Conservation (phyloP, 2,888 invertebrate genomes). For the Oxycera nigricornis region DNA sequence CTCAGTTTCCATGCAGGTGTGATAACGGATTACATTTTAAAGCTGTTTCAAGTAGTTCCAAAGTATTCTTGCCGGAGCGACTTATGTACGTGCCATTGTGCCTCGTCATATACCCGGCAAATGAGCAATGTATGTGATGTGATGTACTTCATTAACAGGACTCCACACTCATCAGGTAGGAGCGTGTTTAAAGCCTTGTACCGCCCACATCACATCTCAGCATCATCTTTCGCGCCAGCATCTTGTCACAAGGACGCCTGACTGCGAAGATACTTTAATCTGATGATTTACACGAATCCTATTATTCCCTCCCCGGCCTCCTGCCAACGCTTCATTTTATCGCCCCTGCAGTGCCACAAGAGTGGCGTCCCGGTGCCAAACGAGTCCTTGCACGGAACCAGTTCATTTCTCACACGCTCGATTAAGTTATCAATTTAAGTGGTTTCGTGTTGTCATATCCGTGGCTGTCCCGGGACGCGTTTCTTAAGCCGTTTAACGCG, state of each 20-base stretch:
- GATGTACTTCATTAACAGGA: no score
- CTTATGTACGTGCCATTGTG: no score
- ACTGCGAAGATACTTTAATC: conserved; percentile 11
- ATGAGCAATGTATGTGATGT: no score
- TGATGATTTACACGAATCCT: conserved; percentile 7
- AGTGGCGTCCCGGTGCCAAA: no score
- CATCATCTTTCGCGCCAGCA: neutral
- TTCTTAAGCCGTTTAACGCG: neutral
- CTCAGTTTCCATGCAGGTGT: no score
- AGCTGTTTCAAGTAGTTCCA: no score
- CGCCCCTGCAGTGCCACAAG: neutral
- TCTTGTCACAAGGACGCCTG: neutral
- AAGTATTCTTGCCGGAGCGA: no score
- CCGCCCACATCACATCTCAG: no score
- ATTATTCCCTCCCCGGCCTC: neutral
- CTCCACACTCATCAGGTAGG: no score
- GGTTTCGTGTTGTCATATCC: conserved; percentile 21
- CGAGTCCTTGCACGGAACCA: neutral
- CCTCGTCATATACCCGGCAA: no score
- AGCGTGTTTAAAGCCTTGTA: no score
- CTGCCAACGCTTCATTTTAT: neutral
- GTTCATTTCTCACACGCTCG: conserved; percentile 35
- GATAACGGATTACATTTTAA: no score
- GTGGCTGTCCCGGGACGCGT: neutral
- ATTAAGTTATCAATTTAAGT: conserved; percentile 39